phyloP scores from a whole-genome alignment of 1,140 invertebrate species.

The Tetragonula clypearis region DNA sequence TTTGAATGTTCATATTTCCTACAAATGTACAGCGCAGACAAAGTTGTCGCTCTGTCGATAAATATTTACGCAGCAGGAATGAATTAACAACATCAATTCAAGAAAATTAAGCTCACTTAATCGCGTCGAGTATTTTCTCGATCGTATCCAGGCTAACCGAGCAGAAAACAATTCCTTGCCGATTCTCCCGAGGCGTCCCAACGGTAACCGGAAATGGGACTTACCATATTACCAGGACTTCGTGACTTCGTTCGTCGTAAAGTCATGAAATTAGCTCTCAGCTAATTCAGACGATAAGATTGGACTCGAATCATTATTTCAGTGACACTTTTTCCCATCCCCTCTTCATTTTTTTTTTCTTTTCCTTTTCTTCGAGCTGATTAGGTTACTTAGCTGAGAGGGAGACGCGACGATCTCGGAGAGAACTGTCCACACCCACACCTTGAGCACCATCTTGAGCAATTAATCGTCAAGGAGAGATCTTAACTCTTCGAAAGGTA shows the following conservation, averaged over 20 bases:
- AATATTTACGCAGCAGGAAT: too few relatives aligned
- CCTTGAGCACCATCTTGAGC: background rate
- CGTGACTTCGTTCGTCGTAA: background rate
- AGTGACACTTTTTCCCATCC: background rate
- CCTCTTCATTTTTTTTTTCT: too few relatives aligned
- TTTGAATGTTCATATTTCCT: too few relatives aligned
- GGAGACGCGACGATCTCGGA: too few relatives aligned
- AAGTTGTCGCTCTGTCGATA: too few relatives aligned
- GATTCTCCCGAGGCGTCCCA: background rate
- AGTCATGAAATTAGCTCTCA: slow-evolving; percentile 36
- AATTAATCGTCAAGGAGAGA: background rate
- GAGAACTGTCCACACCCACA: too few relatives aligned
- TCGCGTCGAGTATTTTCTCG: too few relatives aligned
- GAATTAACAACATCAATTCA: too few relatives aligned
- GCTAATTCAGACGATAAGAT: background rate
- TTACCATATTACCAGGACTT: slow-evolving; percentile 11
- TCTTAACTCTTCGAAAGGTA: background rate
- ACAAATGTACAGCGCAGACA: too few relatives aligned
- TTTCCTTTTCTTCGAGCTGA: too few relatives aligned
- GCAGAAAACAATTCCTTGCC: slow-evolving; percentile 5
- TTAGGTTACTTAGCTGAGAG: background rate
- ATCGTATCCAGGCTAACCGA: background rate
- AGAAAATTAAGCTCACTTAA: too few relatives aligned
- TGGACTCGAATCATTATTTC: slow-evolving; percentile 27
- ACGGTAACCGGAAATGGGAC: slow-evolving; percentile 35